Base-by-base conservation (phyloP, 2,888 invertebrate genomes). In the Sympetrum striolatum region DNA sequence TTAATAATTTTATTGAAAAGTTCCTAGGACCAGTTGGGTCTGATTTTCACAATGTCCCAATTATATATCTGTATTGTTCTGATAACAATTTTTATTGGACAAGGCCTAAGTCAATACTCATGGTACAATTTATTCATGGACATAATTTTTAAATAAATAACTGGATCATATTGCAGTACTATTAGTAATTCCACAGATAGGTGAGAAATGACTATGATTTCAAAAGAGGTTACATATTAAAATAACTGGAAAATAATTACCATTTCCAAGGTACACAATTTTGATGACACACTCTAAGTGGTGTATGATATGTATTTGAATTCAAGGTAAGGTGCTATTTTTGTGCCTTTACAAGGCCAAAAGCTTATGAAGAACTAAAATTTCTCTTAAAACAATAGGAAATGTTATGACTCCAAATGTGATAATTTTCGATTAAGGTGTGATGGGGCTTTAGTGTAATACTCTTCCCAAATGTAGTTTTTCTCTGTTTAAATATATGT, bases 21-120 rank as follows among this genome's bases (percentile, higher is more conserved):
- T 86, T 86, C 86, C 86, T 86, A 86, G 86, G 86, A 86, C 86
- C 86, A 86, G 60, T 60, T 86, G 22, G 86, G 86, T 86, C 86
- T 86, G 37, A 86, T 86, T 86, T 86, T 37, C 60, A 58, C 60
- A 22, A 60, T 58, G n/a, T 60, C 37, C n/a, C 60, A 37, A n/a
- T 86, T 37, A 60, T 37, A 31, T 37, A n/a, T 86, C 37, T 60
- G 18, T 37, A 31, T 22, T 86, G 37, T 60, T 37, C 60, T 64
- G 14, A 53, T 58, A 35, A 60, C 37, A 60, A 60, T n/a, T 37
- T 86, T 60, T n/a, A 86, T 64, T 39, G 64, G 60, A 64, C 60
- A 86, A n/a, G 86, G 86, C 86, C 86, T 86, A 86, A 86, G 60
- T 86, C 86, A 86, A 86, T 86, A 86, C 14, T 64, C 37, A 86